Percentiles rank a stretch among this genome's conserved stretches.
Evolutionary conservation across 23 tunicate species (phyloP).

Genomic region (Halocynthia aurantium): DNA sequence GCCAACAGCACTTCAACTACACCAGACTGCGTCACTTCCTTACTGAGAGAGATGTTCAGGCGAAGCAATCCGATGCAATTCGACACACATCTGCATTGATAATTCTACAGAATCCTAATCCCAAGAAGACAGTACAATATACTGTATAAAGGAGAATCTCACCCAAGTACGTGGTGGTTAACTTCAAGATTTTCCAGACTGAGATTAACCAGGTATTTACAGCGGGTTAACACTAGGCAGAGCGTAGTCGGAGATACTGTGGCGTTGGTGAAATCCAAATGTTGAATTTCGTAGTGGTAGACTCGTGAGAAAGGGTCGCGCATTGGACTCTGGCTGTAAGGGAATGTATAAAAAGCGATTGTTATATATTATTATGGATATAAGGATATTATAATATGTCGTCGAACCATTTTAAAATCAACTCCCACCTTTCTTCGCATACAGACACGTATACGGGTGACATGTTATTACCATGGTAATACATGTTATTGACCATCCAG

Average conservation of each 20-base stretch:
- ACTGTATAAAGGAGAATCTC: constrained; percentile 5
- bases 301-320: constrained; percentile 66
- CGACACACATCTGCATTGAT: constrained; percentile 39
- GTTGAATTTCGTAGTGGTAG: constrained; percentile 67
- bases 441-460: constrained; percentile 4
- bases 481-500: constrained; percentile 10
- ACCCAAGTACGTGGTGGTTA: constrained; percentile 77
- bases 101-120: neutral
- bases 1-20: constrained; percentile 32
- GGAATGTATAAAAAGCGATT: neutral
- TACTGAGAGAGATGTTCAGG: constrained; percentile 68
- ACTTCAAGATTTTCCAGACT: constrained; percentile 74
- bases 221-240: constrained; percentile 61
- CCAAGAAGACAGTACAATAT: no score
- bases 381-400: neutral
- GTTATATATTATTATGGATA: neutral
- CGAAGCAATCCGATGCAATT: constrained; percentile 33
- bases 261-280: constrained; percentile 83
- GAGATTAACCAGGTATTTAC: constrained; percentile 42
- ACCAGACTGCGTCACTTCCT: constrained; percentile 55
- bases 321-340: constrained; percentile 42
- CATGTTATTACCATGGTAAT: constrained; percentile 7
- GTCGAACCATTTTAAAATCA: neutral
- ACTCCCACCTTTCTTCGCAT: constrained; percentile 13
- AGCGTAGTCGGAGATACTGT: constrained; percentile 45